phyloP scores from a whole-genome alignment of 2,113 vertebrate species.

The Campylorhamphus procurvoides region DNA sequence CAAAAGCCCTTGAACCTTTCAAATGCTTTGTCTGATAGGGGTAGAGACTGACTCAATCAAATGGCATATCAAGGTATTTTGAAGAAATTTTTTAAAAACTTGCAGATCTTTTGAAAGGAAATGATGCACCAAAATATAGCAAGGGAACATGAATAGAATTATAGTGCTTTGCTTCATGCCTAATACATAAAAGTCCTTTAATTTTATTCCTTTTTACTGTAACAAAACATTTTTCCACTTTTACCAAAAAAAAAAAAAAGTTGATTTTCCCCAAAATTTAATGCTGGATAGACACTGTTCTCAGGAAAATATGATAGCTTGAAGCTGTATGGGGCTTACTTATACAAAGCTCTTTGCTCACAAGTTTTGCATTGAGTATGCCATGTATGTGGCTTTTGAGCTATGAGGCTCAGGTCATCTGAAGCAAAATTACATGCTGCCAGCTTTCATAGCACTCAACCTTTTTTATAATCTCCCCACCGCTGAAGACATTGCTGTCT shows the following conservation, averaged over 20 bases:
- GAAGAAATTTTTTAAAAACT: neutral
- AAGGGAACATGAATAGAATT: neutral
- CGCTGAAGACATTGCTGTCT: neutral
- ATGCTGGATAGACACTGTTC: neutral
- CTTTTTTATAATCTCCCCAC: neutral
- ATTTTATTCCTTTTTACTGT: no score
- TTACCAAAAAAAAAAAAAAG: no score
- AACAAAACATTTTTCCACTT: no score
- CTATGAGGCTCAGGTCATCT: neutral
- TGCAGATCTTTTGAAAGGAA: neutral
- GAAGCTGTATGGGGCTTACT: neutral
- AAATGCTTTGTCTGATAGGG: neutral
- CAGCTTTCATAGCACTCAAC: neutral
- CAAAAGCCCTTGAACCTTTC: neutral
- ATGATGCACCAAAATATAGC: neutral
- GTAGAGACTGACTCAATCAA: neutral
- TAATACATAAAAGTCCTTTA: neutral
- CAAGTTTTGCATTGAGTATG: neutral
- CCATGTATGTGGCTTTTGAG: neutral
- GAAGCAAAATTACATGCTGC: neutral
- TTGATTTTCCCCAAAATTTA: neutral
- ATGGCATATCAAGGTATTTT: neutral
- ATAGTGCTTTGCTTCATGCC: neutral
- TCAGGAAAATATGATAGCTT: neutral
- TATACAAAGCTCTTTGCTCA: neutral